Base-by-base conservation (phyloP, 2,888 invertebrate species). In the Mythimna loreyi region DNA sequence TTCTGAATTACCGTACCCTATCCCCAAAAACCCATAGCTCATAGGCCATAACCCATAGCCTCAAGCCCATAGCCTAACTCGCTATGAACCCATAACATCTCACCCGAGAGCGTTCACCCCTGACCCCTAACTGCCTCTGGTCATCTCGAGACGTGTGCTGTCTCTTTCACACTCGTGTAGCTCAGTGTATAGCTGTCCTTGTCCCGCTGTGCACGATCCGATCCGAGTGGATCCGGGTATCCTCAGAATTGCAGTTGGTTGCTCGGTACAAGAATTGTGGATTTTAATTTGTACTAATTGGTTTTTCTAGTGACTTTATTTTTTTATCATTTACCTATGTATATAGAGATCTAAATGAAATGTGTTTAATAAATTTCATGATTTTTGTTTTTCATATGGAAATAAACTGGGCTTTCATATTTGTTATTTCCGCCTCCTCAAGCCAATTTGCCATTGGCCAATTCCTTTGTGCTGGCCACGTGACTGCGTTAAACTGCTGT, bases 71-170 rank as follows among this genome's bases (percentile, higher is more conserved):
- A 85, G 87, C 90, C 85, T 69, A 68, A 85, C 87, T 85, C 88
- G 52, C 80, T 78, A 72, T 80, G 80, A 80, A 82, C 82, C 69
- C 84, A 85, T 89, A 88, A 89, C 90, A 90, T 91, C 90, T 93
- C 92, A 92, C 92, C 93, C 90, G 88, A 92, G 95, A 95, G 93
- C 95, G 87, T 96, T 96, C 94, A 96, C 95, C 95, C 93, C 89
- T 96, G 95, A 96, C 95, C 95, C 89, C 93, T 92, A 92, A 92
- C 91, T 91, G 90, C 90, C 90, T 92, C 92, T 95, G 95, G 95
- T 94, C 95, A 95, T 94, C 94, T 92, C 88, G 91, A 91, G 91
- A 90, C 90, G 88, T 84, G 82, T 78, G 74, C 87, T 62, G 74
- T 93, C 92, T 81, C 88, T 23, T 78, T 92, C 87, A 8, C 75